Evolutionary conservation across 1,140 invertebrate species (phyloP).

Genomic region (Drosophila aff.): DNA sequence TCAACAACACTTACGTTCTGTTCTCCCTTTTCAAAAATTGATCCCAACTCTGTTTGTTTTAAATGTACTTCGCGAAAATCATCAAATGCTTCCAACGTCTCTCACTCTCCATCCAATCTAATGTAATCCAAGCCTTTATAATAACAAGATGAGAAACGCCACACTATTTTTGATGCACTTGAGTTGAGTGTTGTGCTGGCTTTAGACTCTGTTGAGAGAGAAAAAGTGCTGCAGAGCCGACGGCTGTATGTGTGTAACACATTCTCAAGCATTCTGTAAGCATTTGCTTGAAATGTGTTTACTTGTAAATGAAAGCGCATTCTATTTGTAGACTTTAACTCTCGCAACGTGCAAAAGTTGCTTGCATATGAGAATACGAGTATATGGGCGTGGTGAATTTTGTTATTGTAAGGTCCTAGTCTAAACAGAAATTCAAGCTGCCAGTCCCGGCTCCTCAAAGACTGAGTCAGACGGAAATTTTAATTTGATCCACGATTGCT

Average conservation of each 20-base stretch:
- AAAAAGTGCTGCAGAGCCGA: background rate
- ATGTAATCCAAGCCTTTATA: constrained; percentile 7
- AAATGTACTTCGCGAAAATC: constrained; percentile 73
- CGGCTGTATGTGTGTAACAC: background rate
- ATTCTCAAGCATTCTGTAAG: background rate
- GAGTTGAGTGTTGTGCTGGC: background rate
- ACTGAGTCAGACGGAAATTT: constrained; percentile 21
- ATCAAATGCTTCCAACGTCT: constrained; percentile 69
- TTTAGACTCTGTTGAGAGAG: background rate
- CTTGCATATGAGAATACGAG: background rate
- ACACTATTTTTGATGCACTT: background rate
- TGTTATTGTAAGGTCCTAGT: background rate
- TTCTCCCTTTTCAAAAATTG: constrained; percentile 18
- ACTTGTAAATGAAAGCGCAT: background rate
- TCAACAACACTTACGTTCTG: constrained; percentile 34
- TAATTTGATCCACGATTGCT: constrained; percentile 54
- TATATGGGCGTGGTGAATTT: background rate
- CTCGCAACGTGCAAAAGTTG: background rate
- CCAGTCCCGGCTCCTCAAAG: background rate
- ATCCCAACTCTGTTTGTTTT: constrained; percentile 24
- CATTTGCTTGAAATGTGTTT: background rate
- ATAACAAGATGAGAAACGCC: background rate
- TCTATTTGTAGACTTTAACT: background rate
- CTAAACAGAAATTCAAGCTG: background rate
- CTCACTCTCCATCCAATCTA: constrained; percentile 11